phyloP scores from a whole-genome alignment of 2,113 vertebrate species.

The Calidris pygmaea region DNA sequence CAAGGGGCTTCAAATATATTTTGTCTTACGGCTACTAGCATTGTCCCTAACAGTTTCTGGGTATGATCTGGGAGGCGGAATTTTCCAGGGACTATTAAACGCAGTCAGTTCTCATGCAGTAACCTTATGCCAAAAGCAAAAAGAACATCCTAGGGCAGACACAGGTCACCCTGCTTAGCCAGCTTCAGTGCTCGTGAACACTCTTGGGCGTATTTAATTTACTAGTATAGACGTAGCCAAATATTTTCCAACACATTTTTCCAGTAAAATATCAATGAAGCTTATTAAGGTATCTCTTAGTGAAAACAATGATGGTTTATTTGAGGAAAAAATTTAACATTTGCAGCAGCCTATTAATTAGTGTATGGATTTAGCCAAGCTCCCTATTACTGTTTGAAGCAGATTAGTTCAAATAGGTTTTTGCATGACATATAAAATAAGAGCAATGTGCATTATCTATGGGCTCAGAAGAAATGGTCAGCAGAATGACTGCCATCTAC shows the following conservation, averaged over 20 bases:
- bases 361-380: background rate
- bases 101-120: background rate
- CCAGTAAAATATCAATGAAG: background rate
- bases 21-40: background rate
- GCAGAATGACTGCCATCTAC: background rate
- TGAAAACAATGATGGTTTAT: background rate
- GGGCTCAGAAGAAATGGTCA: background rate
- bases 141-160: fast-evolving
- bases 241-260: background rate
- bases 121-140: background rate
- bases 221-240: background rate
- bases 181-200: background rate
- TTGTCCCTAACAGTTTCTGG: background rate
- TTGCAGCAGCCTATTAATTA: background rate
- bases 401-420: background rate
- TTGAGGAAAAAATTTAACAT: background rate
- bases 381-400: background rate
- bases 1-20: background rate
- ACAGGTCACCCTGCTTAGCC: background rate
- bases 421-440: background rate
- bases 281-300: background rate
- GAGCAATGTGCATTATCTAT: background rate
- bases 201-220: background rate
- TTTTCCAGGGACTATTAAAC: background rate
- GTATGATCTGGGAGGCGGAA: background rate